These are phyloP conservation scores for Rhizoglyphus robini DNA, from an alignment of 1,140 invertebrate genomes.

Conservation along the genomic window DNA sequence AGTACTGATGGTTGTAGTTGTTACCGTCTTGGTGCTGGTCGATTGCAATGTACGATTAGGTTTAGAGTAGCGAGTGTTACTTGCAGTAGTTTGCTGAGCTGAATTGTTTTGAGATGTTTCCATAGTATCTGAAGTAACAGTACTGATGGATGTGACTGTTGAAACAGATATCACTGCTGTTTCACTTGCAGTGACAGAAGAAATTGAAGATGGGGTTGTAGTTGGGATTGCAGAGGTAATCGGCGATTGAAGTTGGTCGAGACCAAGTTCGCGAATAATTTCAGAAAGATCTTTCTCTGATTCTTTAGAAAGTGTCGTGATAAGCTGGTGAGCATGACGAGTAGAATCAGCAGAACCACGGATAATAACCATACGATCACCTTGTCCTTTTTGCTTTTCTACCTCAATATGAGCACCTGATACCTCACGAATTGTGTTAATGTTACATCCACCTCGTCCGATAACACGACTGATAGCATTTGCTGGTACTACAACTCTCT, in stretches of 20 bases:
- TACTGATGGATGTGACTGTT: too few relatives aligned
- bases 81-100: too few relatives aligned
- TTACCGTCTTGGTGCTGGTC: too few relatives aligned
- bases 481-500: constrained; percentile 79
- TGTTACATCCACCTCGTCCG: constrained; percentile 86
- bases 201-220: not conserved
- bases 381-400: constrained; percentile 89
- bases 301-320: constrained; percentile 73
- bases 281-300: constrained; percentile 78
- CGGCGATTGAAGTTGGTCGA: constrained; percentile 11
- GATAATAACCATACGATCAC: constrained; percentile 84
- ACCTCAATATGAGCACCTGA: constrained; percentile 95
- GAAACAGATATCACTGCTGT: too few relatives aligned
- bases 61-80: too few relatives aligned
- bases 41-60: too few relatives aligned
- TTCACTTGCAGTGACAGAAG: too few relatives aligned
- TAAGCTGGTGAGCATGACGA: constrained; percentile 71
- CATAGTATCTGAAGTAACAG: too few relatives aligned
- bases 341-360: constrained; percentile 78
- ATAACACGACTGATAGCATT: constrained; percentile 90
- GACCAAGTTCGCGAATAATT: constrained; percentile 53
- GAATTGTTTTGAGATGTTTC: too few relatives aligned
- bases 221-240: too few relatives aligned
- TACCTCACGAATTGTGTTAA: constrained; percentile 84
- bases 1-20: too few relatives aligned